These are phyloP conservation scores for Myathropa florea DNA, from an alignment of 2,888 invertebrate genomes.

Conservation along the genomic window DNA sequence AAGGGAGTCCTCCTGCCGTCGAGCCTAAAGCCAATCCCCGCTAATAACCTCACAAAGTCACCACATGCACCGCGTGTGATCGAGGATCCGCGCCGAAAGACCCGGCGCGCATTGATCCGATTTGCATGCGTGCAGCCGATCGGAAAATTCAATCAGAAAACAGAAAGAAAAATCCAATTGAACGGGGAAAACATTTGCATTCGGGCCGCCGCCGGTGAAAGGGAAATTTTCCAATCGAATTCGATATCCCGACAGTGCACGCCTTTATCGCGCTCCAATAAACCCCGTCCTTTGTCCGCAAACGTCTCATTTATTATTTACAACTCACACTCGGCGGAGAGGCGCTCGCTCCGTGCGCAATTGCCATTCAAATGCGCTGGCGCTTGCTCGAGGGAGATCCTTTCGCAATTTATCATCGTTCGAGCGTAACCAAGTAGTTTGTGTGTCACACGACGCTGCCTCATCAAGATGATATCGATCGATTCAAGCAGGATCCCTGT, in stretches of 20 bases:
- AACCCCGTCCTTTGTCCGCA: constrained; percentile 9
- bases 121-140: constrained; percentile 61
- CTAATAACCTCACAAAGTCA: constrained; percentile 64
- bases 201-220: constrained; percentile 11
- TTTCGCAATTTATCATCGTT: constrained; percentile 56
- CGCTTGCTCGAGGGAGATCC: constrained; percentile 28
- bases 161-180: constrained; percentile 48
- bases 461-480: constrained; percentile 63
- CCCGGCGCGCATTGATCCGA: not conserved
- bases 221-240: constrained; percentile 54
- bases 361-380: constrained; percentile 56
- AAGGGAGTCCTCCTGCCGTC: constrained; percentile 47
- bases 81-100: not conserved
- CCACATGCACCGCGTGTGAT: constrained; percentile 33
- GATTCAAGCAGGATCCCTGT: not conserved
- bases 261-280: constrained; percentile 66
- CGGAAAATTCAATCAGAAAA: constrained; percentile 69
- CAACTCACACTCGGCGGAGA: constrained; percentile 16
- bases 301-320: constrained; percentile 64
- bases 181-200: constrained; percentile 59
- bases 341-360: constrained; percentile 14
- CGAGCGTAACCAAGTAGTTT: constrained; percentile 67
- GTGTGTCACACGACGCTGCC: constrained; percentile 63
- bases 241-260: constrained; percentile 27
- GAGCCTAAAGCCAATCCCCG: constrained; percentile 55